These are phyloP conservation scores for Ametastegia equiseti DNA, from an alignment of 2,888 invertebrate species.

Conservation along the genomic window DNA sequence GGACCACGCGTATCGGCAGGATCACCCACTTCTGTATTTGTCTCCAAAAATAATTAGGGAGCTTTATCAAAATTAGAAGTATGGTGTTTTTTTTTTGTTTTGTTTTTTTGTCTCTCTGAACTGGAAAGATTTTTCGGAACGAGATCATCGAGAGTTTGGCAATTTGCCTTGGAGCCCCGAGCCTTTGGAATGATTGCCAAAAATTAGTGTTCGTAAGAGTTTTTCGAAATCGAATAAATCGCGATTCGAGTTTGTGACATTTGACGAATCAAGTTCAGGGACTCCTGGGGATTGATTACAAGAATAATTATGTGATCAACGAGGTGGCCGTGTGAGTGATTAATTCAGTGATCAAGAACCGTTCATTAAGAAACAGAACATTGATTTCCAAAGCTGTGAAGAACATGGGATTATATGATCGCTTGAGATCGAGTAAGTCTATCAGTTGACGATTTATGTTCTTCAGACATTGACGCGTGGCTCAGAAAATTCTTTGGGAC, in stretches of 20 bases:
- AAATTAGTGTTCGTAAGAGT: too few relatives aligned
- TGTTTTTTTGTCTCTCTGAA: too few relatives aligned
- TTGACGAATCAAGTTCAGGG: neutral
- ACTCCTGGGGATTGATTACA: too few relatives aligned
- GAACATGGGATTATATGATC: neutral
- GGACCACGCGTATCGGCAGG: slow-evolving; percentile 31
- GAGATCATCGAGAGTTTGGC: too few relatives aligned
- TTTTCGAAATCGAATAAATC: neutral
- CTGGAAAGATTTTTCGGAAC: too few relatives aligned
- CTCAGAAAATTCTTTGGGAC: too few relatives aligned
- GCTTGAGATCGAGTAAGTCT: neutral
- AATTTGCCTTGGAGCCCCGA: too few relatives aligned
- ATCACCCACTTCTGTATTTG: neutral
- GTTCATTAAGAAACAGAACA: neutral
- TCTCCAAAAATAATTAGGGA: neutral
- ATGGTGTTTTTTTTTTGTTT: too few relatives aligned
- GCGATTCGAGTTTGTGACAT: neutral
- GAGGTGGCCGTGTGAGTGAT: neutral
- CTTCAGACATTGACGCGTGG: too few relatives aligned
- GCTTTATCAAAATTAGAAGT: too few relatives aligned
- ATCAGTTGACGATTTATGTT: neutral
- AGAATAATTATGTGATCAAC: neutral
- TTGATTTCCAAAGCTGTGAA: neutral
- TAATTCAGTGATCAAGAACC: neutral
- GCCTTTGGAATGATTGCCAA: too few relatives aligned